Evolutionary conservation across 2,888 invertebrate species (phyloP).

Genomic region (Myopa tessellatipennis): DNA sequence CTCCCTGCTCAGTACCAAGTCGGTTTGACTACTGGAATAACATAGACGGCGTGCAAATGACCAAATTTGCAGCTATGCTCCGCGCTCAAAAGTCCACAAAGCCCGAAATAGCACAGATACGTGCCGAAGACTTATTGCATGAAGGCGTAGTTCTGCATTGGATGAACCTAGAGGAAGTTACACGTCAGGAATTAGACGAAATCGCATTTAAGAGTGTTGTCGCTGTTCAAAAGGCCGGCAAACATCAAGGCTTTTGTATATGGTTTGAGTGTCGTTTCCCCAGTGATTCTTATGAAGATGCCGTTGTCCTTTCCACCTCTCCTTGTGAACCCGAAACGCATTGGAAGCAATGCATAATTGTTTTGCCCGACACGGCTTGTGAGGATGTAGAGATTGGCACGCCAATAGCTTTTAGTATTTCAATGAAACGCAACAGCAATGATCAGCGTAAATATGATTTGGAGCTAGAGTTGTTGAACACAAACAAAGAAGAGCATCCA

Average conservation of each 20-base stretch:
- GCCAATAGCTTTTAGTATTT: slow-evolving; percentile 78
- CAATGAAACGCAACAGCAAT: slow-evolving; percentile 68
- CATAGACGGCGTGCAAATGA: slow-evolving; percentile 85
- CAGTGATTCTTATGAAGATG: slow-evolving; percentile 70
- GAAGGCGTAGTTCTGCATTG: slow-evolving; percentile 75
- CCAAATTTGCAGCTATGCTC: slow-evolving; percentile 73
- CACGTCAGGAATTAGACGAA: slow-evolving; percentile 72
- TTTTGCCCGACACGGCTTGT: slow-evolving; percentile 77
- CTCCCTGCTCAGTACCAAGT: slow-evolving; percentile 70
- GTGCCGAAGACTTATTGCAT: slow-evolving; percentile 73
- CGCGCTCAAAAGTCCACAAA: slow-evolving; percentile 73
- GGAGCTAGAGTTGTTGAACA: slow-evolving; percentile 77
- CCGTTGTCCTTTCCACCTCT: slow-evolving; percentile 81
- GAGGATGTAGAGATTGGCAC: slow-evolving; percentile 68
- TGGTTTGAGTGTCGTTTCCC: slow-evolving; percentile 87
- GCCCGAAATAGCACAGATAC: slow-evolving; percentile 74
- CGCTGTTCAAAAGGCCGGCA: slow-evolving; percentile 69
- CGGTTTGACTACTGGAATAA: slow-evolving; percentile 81
- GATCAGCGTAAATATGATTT: slow-evolving; percentile 73
- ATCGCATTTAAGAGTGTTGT: slow-evolving; percentile 74
- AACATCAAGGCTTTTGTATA: slow-evolving; percentile 80
- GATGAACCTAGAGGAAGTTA: slow-evolving; percentile 76
- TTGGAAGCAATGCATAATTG: slow-evolving; percentile 94
- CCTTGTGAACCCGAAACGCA: slow-evolving; percentile 83
- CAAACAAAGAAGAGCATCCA: slow-evolving; percentile 78